Conservation (phyloP, 2,888 invertebrate genomes). For the Anticlea derivata region DNA sequence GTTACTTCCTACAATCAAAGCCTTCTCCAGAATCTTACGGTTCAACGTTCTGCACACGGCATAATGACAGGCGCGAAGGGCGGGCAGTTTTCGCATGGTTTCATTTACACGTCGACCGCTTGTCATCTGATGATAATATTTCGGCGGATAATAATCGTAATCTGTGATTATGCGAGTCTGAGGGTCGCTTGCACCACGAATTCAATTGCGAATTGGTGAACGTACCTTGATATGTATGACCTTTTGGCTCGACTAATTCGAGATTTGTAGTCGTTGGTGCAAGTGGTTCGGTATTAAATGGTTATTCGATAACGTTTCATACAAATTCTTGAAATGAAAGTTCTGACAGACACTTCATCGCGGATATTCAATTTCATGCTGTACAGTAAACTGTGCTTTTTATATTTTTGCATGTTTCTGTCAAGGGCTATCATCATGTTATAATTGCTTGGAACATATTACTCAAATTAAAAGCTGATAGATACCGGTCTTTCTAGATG, state of each 20-base stretch:
- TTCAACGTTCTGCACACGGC: constrained; percentile 34
- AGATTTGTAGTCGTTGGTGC: neutral
- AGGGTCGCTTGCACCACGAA: neutral
- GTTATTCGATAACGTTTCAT: constrained; percentile 29
- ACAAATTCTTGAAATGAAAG: constrained; percentile 17
- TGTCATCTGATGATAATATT: constrained; percentile 60
- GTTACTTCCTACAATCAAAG: neutral
- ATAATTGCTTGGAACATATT: constrained; percentile 3
- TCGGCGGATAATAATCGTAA: constrained; percentile 59
- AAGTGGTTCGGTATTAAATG: constrained; percentile 18
- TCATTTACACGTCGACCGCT: constrained; percentile 57
- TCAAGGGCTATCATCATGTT: constrained; percentile 11
- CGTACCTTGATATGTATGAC: neutral
- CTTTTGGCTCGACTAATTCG: neutral
- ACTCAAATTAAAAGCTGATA: constrained; percentile 1
- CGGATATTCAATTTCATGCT: constrained; percentile 14
- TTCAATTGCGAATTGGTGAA: neutral
- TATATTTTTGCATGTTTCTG: constrained; percentile 3
- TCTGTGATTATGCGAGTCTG: constrained; percentile 42
- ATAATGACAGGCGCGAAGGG: constrained; percentile 48
- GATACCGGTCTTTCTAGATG: constrained; percentile 13
- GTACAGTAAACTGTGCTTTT: neutral
- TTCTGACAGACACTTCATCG: constrained; percentile 16
- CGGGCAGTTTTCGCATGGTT: constrained; percentile 52
- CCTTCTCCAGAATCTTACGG: constrained; percentile 31